Evolutionary conservation across 2,797 vertebrate genomes (phyloP), one percentile per base, ranked within the genome.

Genomic region (Crocidura indochinensis): DNA sequence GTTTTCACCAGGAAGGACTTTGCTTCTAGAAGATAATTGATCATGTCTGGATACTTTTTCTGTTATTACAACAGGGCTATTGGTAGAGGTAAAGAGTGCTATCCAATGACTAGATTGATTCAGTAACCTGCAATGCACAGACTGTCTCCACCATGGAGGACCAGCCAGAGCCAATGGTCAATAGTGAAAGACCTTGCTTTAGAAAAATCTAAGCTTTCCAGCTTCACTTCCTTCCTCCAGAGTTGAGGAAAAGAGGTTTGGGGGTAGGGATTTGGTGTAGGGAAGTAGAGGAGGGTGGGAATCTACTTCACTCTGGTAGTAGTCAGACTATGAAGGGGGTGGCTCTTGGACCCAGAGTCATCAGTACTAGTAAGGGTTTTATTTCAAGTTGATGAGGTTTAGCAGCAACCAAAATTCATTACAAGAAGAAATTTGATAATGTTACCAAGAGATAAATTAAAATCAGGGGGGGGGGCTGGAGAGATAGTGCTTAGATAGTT

Each of bases 321-420:
- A 8, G 1, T 44, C 38, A 38, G n/a, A 31, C 0, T 46, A 19
- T 29, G 29, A 9, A 5, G 2, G 26, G 14, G 22, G 67, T 12
- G 10, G 17, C 11, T 3, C 27, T 4, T 10, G 15, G 49, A 22
- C 49, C 1, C 1, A 68, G 38, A 74, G 2, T 29, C 14, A 2
- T 0, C 2, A 19, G 20, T 19, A 3, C 7, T 0, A 15, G 4
- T 20, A 69, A 74, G 4, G 56, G n/a, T 47, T 4, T 53, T 67
- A 11, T 60, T 87, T 90, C 29, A 65, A 81, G 67, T n/a, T 93
- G 19, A 2, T 78, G 38, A 29, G 5, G 68, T 49, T 53, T 67
- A 65, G 65, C 15, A 47, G 47, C 19, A 62, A 67, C 24, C 24
- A 68, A 22, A 65, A 46, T 10, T 79, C 74, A 29, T n/a, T 44